phyloP scores from a whole-genome alignment of 2,113 vertebrate species.

The Hirundichthys speculiger region DNA sequence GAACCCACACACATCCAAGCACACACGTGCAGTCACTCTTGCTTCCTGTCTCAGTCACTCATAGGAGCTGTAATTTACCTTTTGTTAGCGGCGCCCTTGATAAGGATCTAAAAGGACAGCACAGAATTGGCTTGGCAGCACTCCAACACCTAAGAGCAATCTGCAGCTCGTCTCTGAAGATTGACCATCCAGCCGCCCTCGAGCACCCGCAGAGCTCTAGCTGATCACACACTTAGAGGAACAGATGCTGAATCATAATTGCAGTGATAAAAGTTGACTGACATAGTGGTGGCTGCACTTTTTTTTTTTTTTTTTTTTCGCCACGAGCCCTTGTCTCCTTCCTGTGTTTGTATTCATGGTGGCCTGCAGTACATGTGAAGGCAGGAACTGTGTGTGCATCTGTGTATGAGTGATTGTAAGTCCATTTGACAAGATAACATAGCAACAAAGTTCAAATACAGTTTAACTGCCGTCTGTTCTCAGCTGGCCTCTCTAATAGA shows the following conservation, averaged over 20 bases:
- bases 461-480: conserved; percentile 68
- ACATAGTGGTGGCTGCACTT: conserved; percentile 27
- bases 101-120: conserved; percentile 73
- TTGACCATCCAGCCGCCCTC: conserved; percentile 31
- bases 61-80: conserved; percentile 57
- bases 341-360: conserved; percentile 36
- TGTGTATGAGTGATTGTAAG: conserved; percentile 25
- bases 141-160: conserved; percentile 68
- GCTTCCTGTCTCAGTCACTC: conserved; percentile 37
- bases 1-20: not conserved
- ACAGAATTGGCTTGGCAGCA: conserved; percentile 68
- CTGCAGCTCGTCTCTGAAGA: conserved; percentile 56
- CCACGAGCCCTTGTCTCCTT: conserved; percentile 25
- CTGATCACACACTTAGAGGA: conserved; percentile 58
- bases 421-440: conserved; percentile 31
- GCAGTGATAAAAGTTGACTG: conserved; percentile 49
- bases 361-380: not conserved
- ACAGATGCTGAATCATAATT: conserved; percentile 76
- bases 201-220: conserved; percentile 4
- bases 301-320: conserved; percentile 17
- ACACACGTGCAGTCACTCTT: not conserved
- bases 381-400: conserved; percentile 19
- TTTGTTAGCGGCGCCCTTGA: conserved; percentile 67
- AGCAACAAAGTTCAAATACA: conserved; percentile 50
- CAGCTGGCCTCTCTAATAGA: conserved; percentile 56